phyloP scores from a whole-genome alignment of 2,888 invertebrate species.

The Phaedon cochleariae region DNA sequence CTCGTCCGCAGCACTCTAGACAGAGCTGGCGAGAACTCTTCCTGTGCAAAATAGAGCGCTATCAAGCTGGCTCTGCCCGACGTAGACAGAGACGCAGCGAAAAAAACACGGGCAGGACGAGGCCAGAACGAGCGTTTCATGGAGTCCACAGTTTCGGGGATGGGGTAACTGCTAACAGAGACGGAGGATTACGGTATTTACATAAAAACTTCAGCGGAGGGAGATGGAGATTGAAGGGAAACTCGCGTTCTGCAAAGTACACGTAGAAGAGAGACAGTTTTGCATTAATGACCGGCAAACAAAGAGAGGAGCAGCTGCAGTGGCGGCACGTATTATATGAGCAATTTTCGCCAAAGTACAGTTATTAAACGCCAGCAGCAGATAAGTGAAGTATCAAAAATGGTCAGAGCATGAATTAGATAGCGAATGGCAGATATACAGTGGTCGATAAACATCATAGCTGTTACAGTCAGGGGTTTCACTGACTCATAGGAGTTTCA shows the following conservation, averaged over 20 bases:
- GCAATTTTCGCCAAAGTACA: background rate
- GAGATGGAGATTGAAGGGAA: conserved; percentile 44
- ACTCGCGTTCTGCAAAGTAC: conserved; percentile 45
- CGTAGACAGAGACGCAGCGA: conserved; percentile 48
- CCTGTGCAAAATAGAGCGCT: conserved; percentile 36
- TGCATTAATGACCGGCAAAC: conserved; percentile 54
- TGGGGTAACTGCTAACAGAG: conserved; percentile 47
- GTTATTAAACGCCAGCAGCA: background rate
- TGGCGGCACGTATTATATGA: conserved; percentile 19
- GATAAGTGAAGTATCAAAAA: background rate
- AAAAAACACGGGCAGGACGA: conserved; percentile 59
- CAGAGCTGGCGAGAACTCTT: conserved; percentile 32
- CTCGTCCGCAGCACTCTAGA: conserved; percentile 19
- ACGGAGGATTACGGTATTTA: conserved; percentile 51
- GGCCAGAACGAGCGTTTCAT: conserved; percentile 53
- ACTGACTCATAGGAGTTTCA: no score
- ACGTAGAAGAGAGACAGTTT: conserved; percentile 53
- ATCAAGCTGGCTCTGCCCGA: conserved; percentile 26
- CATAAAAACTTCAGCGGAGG: conserved; percentile 49
- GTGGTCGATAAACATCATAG: background rate
- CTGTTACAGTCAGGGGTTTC: no score
- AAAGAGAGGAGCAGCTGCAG: conserved; percentile 46
- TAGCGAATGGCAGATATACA: background rate
- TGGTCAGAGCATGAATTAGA: background rate
- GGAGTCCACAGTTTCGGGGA: conserved; percentile 54